phyloP scores from a whole-genome alignment of 2,113 vertebrate species.

The Megaceryle torquata region DNA sequence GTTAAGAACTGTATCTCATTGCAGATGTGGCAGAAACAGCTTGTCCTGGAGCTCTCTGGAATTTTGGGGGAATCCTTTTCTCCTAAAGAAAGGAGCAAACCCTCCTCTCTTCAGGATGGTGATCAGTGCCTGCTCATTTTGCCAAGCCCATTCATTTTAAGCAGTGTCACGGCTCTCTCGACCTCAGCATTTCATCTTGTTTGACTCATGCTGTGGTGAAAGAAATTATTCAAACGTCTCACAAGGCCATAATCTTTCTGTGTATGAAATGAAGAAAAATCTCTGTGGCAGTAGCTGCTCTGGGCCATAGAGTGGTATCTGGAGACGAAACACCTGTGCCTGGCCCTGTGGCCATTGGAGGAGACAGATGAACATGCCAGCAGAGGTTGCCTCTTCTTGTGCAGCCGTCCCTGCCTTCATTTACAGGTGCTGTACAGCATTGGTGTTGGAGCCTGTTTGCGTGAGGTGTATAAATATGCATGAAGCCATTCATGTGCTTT shows the following conservation, averaged over 20 bases:
- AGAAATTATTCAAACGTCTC: background rate
- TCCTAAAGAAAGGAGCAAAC: background rate
- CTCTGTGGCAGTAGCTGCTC: background rate
- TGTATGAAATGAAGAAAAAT: background rate
- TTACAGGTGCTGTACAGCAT: accelerated
- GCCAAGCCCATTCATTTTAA: background rate
- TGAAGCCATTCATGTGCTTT: background rate
- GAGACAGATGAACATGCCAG: background rate
- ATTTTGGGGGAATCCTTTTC: background rate
- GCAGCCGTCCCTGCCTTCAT: accelerated
- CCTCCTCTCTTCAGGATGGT: background rate
- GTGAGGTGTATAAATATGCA: background rate
- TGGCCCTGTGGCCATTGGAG: accelerated
- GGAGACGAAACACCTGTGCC: background rate
- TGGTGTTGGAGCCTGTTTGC: background rate
- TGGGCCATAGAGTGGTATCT: background rate
- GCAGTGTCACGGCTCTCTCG: background rate
- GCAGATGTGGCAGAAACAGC: background rate
- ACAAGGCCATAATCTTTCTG: background rate
- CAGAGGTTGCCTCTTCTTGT: background rate
- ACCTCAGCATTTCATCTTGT: background rate
- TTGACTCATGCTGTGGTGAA: background rate
- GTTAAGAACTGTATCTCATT: background rate
- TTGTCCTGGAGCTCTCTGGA: background rate
- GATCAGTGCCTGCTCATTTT: background rate